Conservation (phyloP, 1,140 invertebrate species). For the Lutraria rhynchaena region DNA sequence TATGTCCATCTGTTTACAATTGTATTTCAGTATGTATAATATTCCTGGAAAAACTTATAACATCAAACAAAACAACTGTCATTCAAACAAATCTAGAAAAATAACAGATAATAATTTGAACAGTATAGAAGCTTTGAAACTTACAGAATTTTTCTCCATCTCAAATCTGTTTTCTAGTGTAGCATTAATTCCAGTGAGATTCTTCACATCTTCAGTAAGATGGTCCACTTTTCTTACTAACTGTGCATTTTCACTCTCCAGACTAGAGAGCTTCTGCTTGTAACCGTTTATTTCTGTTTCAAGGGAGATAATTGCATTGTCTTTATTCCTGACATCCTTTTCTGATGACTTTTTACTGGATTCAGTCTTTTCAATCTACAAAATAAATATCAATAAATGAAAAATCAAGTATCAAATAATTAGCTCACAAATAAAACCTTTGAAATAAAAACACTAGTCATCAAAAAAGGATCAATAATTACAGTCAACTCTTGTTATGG, state of each 20-base stretch:
- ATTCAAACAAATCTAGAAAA: neutral
- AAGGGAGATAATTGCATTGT: constrained; percentile 63
- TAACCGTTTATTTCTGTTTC: constrained; percentile 67
- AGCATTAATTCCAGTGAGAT: constrained; percentile 64
- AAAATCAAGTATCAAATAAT: neutral
- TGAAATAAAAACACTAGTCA: neutral
- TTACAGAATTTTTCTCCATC: constrained; percentile 68
- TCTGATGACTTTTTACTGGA: constrained; percentile 48
- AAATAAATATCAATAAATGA: neutral
- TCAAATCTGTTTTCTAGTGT: constrained; percentile 70
- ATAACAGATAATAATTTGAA: too few species aligned
- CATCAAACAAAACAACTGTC: neutral
- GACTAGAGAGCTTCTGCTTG: constrained; percentile 55
- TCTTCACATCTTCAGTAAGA: constrained; percentile 69
- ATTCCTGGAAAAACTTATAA: too few species aligned
- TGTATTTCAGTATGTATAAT: too few species aligned
- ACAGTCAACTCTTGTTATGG: too few species aligned
- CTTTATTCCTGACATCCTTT: constrained; percentile 65
- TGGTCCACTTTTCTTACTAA: constrained; percentile 63
- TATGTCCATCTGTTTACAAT: too few species aligned
- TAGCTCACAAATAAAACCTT: neutral
- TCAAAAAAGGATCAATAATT: too few species aligned
- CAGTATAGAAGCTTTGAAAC: too few species aligned
- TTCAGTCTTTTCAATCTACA: constrained; percentile 68
- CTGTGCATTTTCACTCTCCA: constrained; percentile 64